Percentiles rank a stretch among this genome's conserved stretches.
These are phyloP conservation scores for Nephrotoma flavescens DNA, from an alignment of 2,888 invertebrate species.

Conservation along the genomic window DNA sequence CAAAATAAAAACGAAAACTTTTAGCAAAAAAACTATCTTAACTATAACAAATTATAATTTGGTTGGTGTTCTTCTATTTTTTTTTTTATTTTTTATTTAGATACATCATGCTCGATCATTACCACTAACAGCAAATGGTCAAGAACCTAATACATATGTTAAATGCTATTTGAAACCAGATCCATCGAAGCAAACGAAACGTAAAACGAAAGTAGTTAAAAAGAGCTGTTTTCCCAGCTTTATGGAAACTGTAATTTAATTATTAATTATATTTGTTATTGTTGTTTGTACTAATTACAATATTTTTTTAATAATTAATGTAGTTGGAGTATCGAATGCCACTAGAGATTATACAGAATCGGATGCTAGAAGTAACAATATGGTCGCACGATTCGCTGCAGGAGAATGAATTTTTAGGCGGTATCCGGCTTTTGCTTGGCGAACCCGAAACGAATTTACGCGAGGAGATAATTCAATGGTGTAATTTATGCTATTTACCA, in stretches of 20 bases:
- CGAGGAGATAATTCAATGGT: constrained; percentile 76
- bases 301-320: constrained; percentile 5
- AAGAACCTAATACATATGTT: constrained; percentile 80
- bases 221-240: constrained; percentile 92
- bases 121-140: constrained; percentile 58
- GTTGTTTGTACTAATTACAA: not conserved
- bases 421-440: constrained; percentile 65
- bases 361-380: constrained; percentile 79
- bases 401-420: constrained; percentile 89
- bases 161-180: constrained; percentile 90
- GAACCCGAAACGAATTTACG: constrained; percentile 47
- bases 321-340: constrained; percentile 81
- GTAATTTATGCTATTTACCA: constrained; percentile 43
- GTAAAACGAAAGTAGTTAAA: constrained; percentile 88
- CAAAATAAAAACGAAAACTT: not conserved
- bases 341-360: constrained; percentile 55
- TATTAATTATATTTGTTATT: not conserved
- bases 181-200: constrained; percentile 78
- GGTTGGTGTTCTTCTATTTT: not conserved
- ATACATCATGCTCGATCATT: constrained; percentile 81
- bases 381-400: constrained; percentile 91
- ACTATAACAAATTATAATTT: not conserved
- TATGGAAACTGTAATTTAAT: constrained; percentile 75
- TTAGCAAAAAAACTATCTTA: not conserved
- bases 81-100: constrained; percentile 12